Evolutionary conservation across 30 jellyfish, hydroid and myxozoan genomes (phyloP).

Genomic region (Morbakka virulenta): DNA sequence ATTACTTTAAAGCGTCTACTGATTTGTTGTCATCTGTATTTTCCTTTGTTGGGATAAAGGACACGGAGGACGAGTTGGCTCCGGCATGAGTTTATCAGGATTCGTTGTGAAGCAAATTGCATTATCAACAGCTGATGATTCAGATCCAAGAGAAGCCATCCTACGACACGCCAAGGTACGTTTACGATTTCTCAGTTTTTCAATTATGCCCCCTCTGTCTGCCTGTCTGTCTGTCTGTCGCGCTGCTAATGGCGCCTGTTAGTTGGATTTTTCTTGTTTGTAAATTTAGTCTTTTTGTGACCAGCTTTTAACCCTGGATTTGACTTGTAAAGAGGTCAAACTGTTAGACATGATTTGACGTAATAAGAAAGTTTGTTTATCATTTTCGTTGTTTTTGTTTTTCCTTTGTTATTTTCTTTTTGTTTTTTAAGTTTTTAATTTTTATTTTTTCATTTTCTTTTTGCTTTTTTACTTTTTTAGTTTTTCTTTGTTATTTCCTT

Average conservation of each 20-base stretch:
- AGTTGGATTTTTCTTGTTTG: neutral
- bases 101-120: slow-evolving; percentile 89
- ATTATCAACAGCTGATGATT: slow-evolving; percentile 71
- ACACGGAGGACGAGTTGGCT: slow-evolving; percentile 85
- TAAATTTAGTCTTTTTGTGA: neutral
- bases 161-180: slow-evolving; percentile 85
- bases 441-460: no score
- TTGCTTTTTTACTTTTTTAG: no score
- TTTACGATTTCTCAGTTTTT: neutral
- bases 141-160: slow-evolving; percentile 95
- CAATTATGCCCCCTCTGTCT: neutral
- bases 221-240: neutral
- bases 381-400: no score
- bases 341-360: no score
- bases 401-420: no score
- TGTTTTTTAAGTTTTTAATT: no score
- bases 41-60: slow-evolving; percentile 37
- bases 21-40: neutral
- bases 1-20: neutral
- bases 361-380: no score
- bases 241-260: neutral
- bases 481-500: no score
- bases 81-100: slow-evolving; percentile 95
- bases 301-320: no score
- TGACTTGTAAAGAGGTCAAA: no score